These are phyloP conservation scores for Gadopsis marmoratus DNA, from an alignment of 2,797 vertebrate genomes.

Conservation along the genomic window DNA sequence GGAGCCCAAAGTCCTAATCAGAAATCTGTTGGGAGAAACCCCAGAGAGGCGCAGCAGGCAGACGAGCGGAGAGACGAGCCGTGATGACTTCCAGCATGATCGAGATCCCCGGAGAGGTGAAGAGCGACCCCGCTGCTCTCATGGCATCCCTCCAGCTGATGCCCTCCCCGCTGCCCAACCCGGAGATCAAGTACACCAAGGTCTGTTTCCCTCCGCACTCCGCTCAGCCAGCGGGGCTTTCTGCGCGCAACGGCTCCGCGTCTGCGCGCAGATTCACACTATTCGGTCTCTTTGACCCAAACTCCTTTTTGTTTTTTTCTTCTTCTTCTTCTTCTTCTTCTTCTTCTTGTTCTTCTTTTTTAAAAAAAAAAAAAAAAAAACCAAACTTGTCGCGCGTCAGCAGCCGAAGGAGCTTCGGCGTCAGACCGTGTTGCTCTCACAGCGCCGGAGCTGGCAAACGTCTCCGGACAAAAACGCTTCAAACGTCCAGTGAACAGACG, in stretches of 20 bases:
- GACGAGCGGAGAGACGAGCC: conserved; percentile 62
- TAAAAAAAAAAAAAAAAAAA: no score
- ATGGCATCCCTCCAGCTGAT: conserved; percentile 97
- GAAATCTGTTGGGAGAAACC: conserved; percentile 64
- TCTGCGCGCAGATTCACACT: background rate
- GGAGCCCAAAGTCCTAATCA: conserved; percentile 85
- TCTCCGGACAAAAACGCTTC: conserved; percentile 11
- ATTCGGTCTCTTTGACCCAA: background rate
- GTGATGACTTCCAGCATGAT: conserved; percentile 97
- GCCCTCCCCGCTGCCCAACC: conserved; percentile 94
- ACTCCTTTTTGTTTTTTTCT: conserved; percentile 5
- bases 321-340: no score
- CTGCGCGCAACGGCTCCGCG: conserved; percentile 6
- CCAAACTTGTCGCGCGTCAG: background rate
- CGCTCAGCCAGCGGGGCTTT: background rate
- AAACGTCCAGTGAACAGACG: background rate
- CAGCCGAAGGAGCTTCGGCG: conserved; percentile 17
- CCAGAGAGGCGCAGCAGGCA: conserved; percentile 61
- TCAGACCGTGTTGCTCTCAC: conserved; percentile 14
- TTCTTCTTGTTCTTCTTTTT: no score
- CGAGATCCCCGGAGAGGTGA: conserved; percentile 94
- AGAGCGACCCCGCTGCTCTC: conserved; percentile 95
- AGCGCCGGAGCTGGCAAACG: conserved; percentile 18
- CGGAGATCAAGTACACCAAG: conserved; percentile 98
- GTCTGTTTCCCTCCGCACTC: conserved; percentile 77